Evolutionary conservation across 2,888 invertebrate species (phyloP).

Genomic region (Perdita meconis): DNA sequence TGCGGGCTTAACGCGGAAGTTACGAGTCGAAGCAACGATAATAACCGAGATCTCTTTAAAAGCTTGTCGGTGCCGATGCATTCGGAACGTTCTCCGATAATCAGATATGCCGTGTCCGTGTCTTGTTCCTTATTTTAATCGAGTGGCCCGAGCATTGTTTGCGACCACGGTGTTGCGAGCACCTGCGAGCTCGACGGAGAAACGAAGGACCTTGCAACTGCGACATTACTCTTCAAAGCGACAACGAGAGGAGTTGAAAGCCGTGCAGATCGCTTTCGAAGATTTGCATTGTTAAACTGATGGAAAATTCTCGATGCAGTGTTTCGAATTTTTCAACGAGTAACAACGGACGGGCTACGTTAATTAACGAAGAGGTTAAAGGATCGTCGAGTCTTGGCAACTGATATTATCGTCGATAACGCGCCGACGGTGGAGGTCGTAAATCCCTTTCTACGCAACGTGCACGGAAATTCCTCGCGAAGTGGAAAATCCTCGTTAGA

Average conservation of each 20-base stretch:
- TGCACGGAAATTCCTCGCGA: too few species aligned
- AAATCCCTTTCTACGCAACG: not conserved
- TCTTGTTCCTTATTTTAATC: constrained; percentile 18
- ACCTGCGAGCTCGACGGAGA: not conserved
- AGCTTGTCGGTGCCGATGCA: constrained; percentile 6
- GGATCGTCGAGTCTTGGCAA: too few species aligned
- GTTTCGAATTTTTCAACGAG: too few species aligned
- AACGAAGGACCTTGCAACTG: too few species aligned
- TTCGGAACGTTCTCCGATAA: constrained; percentile 18
- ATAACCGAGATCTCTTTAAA: constrained; percentile 31
- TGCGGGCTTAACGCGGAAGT: constrained; percentile 11
- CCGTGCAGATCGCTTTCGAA: not conserved
- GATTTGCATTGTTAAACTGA: not conserved
- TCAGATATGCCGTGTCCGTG: not conserved
- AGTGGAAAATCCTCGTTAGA: not conserved
- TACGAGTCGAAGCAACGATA: constrained; percentile 36
- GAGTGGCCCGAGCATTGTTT: constrained; percentile 4
- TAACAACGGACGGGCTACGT: too few species aligned
- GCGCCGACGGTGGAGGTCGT: not conserved
- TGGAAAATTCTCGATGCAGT: not conserved
- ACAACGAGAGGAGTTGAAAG: too few species aligned
- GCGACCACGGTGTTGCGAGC: not conserved
- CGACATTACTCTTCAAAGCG: too few species aligned
- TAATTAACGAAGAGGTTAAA: too few species aligned
- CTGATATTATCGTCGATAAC: not conserved